Conservation (phyloP, 2,113 vertebrate species). For the Micromys minutus region DNA sequence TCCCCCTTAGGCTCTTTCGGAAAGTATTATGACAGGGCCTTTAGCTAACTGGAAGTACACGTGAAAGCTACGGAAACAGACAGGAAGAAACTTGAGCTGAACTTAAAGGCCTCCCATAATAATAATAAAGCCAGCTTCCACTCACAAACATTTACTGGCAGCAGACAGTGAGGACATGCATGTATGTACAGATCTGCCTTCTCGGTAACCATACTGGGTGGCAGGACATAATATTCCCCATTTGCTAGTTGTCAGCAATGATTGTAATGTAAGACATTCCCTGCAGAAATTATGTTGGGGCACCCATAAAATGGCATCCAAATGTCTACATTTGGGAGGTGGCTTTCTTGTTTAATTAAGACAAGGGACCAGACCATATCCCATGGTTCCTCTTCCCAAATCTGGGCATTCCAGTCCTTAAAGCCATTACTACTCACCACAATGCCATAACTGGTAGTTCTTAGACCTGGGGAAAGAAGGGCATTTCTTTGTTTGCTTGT, state of each 20-base stretch:
- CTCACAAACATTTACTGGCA: not conserved
- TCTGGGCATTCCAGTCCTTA: not conserved
- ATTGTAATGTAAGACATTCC: not conserved
- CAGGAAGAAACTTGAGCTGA: not conserved
- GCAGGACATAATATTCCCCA: not conserved
- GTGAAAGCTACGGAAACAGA: not conserved
- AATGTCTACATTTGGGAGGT: not conserved
- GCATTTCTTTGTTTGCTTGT: not conserved
- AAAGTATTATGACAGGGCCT: not conserved
- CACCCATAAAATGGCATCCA: not conserved
- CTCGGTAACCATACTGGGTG: not conserved
- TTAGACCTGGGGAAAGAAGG: not conserved
- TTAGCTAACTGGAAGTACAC: not conserved
- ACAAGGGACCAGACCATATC: not conserved
- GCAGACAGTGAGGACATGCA: not conserved
- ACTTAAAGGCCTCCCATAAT: not conserved
- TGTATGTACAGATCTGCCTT: not conserved
- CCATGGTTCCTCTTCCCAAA: not conserved
- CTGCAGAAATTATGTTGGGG: not conserved
- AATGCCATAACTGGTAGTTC: not conserved
- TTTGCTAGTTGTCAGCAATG: not conserved
- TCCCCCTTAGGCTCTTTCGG: not conserved
- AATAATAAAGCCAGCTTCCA: not conserved
- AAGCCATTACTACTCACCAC: not conserved
- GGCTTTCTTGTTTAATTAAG: not conserved